Base-by-base conservation (phyloP, 2,797 vertebrate genomes). In the Pangasius macronema region DNA sequence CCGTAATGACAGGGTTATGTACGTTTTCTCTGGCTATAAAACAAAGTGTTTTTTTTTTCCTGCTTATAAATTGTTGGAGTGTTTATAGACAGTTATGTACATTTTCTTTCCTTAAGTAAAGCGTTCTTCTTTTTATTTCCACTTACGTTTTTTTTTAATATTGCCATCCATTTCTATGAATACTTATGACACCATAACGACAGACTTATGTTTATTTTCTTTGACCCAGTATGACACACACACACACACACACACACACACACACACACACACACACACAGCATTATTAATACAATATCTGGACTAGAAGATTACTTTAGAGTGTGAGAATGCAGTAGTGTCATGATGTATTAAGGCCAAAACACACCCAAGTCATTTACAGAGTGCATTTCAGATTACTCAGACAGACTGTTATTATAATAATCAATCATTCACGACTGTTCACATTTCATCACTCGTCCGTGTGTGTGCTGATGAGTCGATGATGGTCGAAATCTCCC, bases 401-500 rank as follows among this genome's bases (percentile, higher is more conserved):
- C 33, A 10, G 36, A 70, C 24, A n/a, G 72, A 51, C 51, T 27
- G 14, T 76, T 76, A 53, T 76, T 76, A 51, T 53, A 76, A 76
- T 53, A 76, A 76, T 76, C 42, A 49, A 46, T 73, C n/a, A 51
- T 76, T 76, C 46, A 76, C 3, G 73, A 53, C 16, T 55, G 75
- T 22, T 79, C 51, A 20, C 75, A 55, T 55, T 79, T 42, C 79
- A 42, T 59, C 55, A 42, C 36, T 55, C 10, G 10, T 55, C 51
- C 0, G 73, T 51, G 72, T 49, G 73, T 18, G 73, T 30, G 76
- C n/a, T 94, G 93, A 95, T 95, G 94, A 94, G 89, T 92, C 88
- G 90, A 89, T 91, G 93, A 88, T 93, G 93, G 90, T 30, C 91
- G 92, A 95, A 95, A 36, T 39, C 82, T 73, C 63, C 46, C 46